phyloP scores from a whole-genome alignment of 2,113 vertebrate species.

The Desmodus rotundus region DNA sequence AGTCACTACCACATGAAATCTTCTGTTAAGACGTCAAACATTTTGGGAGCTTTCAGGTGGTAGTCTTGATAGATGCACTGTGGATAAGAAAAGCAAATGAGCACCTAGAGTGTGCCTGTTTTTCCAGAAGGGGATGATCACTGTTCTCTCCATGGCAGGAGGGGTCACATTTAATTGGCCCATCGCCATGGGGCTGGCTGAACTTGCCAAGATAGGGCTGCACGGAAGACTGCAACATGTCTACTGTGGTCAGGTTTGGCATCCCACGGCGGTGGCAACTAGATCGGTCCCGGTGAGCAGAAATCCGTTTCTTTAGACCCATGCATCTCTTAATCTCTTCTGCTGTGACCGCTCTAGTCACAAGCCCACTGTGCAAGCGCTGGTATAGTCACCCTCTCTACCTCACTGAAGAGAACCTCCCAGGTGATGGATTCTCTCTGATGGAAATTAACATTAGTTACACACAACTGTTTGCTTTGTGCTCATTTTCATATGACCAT shows the following conservation, averaged over 20 bases:
- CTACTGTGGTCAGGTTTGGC: background rate
- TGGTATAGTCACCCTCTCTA: background rate
- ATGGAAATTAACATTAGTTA: background rate
- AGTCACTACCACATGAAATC: background rate
- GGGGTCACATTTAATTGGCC: background rate
- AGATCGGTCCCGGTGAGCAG: background rate
- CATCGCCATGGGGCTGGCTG: background rate
- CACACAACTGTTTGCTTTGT: background rate
- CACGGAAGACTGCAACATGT: background rate
- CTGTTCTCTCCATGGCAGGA: background rate
- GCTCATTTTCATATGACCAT: background rate
- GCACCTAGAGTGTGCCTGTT: background rate
- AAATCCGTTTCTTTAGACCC: background rate
- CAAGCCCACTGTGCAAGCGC: background rate
- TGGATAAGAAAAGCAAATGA: background rate
- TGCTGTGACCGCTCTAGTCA: background rate
- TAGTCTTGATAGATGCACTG: background rate
- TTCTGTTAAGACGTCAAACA: background rate
- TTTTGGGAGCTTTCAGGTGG: background rate
- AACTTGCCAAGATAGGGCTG: background rate
- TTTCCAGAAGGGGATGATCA: background rate
- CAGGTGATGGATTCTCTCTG: background rate
- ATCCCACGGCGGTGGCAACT: background rate
- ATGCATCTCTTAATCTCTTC: background rate
- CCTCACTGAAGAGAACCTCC: background rate